Conservation (phyloP, 2,113 vertebrate species). For the Arvicanthis niloticus region DNA sequence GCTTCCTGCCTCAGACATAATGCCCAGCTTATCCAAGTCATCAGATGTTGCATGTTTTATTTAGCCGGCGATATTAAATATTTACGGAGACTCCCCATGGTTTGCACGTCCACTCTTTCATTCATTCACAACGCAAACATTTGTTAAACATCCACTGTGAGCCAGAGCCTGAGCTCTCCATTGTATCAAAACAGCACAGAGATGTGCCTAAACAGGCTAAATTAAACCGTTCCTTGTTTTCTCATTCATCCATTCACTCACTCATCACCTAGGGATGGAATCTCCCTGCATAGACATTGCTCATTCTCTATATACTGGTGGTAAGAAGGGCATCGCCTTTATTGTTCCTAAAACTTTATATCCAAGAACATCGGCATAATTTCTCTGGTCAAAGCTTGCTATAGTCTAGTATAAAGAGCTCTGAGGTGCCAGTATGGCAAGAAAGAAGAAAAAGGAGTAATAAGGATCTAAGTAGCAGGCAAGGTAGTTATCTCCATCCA, state of each 20-base stretch:
- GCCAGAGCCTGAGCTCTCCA: neutral
- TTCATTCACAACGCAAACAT: conserved; percentile 58
- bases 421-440: neutral
- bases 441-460: neutral
- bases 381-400: neutral
- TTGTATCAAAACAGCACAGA: neutral
- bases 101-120: conserved; percentile 29
- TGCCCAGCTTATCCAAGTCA: conserved; percentile 65
- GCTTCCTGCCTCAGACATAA: conserved; percentile 49
- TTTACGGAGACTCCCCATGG: conserved; percentile 31
- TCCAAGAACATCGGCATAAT: neutral
- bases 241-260: neutral
- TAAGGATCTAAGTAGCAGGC: fast-evolving
- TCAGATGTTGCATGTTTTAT: conserved; percentile 82
- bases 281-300: no score
- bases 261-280: neutral
- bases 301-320: neutral
- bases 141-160: conserved; percentile 18
- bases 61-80: conserved; percentile 72
- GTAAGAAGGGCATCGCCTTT: neutral
- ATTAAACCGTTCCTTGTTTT: neutral
- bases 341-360: neutral
- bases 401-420: neutral
- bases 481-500: fast-evolving
- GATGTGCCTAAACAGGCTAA: neutral